Evolutionary conservation across 2,888 invertebrate species (phyloP).

Genomic region (Synergus gifuensis): DNA sequence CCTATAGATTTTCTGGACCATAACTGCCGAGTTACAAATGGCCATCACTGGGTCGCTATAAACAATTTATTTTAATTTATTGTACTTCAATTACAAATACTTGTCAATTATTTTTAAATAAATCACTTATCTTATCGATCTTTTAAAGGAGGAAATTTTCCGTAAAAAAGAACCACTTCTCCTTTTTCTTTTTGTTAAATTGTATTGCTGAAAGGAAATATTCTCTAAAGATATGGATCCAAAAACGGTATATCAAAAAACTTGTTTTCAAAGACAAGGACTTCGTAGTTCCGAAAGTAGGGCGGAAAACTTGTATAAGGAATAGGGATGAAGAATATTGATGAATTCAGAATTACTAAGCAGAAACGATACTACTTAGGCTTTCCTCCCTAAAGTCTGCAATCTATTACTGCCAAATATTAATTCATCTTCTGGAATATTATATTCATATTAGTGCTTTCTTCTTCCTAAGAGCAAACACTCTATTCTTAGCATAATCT

Average conservation of each 20-base stretch:
- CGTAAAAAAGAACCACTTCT: no score
- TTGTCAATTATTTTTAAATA: no score
- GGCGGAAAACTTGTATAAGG: no score
- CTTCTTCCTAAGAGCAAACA: neutral
- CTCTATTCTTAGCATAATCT: neutral
- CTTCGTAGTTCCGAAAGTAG: neutral
- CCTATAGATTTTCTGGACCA: neutral
- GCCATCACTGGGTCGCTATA: no score
- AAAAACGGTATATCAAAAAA: neutral
- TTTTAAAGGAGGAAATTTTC: no score
- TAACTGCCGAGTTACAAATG: neutral
- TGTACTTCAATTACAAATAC: no score
- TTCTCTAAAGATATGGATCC: neutral
- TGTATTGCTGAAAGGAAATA: neutral
- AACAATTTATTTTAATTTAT: no score
- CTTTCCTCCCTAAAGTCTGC: neutral
- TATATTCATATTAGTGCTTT: conserved; percentile 21
- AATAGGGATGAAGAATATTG: conserved; percentile 24
- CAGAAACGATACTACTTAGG: conserved; percentile 18
- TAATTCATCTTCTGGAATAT: conserved; percentile 22
- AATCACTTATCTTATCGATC: no score
- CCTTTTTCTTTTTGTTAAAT: neutral
- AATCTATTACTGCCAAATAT: conserved; percentile 25
- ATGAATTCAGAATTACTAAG: conserved; percentile 20
- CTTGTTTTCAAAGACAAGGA: neutral